Base-by-base conservation (phyloP, 1,140 invertebrate species). In the Caenorhabditis tropicalis region DNA sequence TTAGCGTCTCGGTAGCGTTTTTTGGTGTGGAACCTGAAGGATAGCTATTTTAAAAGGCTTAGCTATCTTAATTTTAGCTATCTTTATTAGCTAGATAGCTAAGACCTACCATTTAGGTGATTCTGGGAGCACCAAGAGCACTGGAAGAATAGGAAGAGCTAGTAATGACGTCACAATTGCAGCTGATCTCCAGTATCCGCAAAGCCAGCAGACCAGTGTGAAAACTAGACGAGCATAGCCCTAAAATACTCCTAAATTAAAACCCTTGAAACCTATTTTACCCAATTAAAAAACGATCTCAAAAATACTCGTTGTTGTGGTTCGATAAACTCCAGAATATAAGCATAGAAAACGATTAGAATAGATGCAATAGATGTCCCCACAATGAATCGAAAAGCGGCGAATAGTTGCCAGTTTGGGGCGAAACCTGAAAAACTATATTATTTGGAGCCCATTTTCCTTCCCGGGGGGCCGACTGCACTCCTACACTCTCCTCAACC, bases 281-380 rank as follows among this genome's bases (percentile, higher is more conserved):
- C 84, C 84, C 84, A 85, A 21, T 85, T 85, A 49, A 85, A 85
- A 33, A 85, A 85, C 4, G 84, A 70, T 43, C 84, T 82, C 81
- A 85, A 51, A 21, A 85, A 85, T 10, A 85, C 82, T 48, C 84
- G 27, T 19, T 85, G 84, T 46, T 85, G 81, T 0, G 84, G 84
- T 19, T 83, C 81, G 24, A 85, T 85, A 6, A 85, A 43, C 29
- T 85, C 84, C 53, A 85, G 56, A 51, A 85, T 83, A 48, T 85
- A 85, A 2, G 84, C 53, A 24, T 85, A 85, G 81, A 85, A 82
- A 4, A 85, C 84, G 31, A 85, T 65, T 2, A 85, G 27, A 43
- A 85, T 83, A 46, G 43, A 85, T 16, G 81, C 84, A 51, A 85
- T 79, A 1, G 53, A 70, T 21, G 81, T 82, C 5, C 84, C 84